phyloP scores from a whole-genome alignment of 1,140 invertebrate genomes.

The Agrilus planipennis region DNA sequence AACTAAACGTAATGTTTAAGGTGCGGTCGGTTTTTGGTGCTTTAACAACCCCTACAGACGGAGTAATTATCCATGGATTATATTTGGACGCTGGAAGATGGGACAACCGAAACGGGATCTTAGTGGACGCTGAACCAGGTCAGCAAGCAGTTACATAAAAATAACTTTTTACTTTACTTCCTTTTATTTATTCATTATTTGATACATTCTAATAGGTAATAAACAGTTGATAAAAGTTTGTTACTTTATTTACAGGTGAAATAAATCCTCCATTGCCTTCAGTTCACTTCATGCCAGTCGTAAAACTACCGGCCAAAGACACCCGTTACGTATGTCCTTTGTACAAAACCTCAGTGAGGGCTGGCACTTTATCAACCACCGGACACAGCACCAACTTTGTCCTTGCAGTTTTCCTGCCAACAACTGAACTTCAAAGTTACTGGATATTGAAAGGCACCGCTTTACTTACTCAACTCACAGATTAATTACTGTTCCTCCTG shows the following conservation, averaged over 20 bases:
- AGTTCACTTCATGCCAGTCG: conserved; percentile 58
- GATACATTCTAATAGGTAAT: too few species aligned
- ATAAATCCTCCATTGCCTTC: conserved; percentile 66
- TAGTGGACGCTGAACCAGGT: conserved; percentile 63
- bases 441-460: conserved; percentile 83
- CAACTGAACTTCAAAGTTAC: conserved; percentile 48
- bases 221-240: too few species aligned
- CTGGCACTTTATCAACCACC: conserved; percentile 73
- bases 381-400: conserved; percentile 87
- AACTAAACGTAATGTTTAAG: too few species aligned
- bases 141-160: too few species aligned
- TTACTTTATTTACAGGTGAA: conserved; percentile 36
- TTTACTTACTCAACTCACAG: conserved; percentile 62
- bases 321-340: conserved; percentile 62
- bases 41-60: conserved; percentile 51
- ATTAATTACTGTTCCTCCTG: too few species aligned
- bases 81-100: conserved; percentile 79
- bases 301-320: conserved; percentile 45
- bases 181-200: too few species aligned
- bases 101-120: conserved; percentile 48
- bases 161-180: too few species aligned
- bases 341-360: conserved; percentile 76
- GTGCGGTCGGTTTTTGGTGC: conserved; percentile 38
- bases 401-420: conserved; percentile 60
- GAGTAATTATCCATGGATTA: conserved; percentile 72